Percentiles rank a stretch among this genome's conserved stretches.
Conservation (phyloP, 1,140 invertebrate species). For the Anthonomus grandis region DNA sequence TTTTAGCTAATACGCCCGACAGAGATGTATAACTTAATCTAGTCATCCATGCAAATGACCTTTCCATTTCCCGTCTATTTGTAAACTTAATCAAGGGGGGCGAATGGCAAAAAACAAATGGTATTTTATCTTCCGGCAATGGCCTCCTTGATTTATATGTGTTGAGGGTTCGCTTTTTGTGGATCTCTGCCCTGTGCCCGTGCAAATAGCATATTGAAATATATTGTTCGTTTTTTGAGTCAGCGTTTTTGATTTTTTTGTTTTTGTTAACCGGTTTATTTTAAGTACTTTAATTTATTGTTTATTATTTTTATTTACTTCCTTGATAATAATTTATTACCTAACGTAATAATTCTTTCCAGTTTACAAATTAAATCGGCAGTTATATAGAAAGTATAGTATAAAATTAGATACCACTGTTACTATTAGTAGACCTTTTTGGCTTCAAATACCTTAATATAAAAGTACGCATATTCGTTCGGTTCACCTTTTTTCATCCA, state of each 20-base stretch:
- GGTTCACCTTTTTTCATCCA: no score
- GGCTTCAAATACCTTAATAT: no score
- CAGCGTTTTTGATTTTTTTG: not conserved
- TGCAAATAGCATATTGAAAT: slow-evolving; percentile 2
- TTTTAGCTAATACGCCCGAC: slow-evolving; percentile 16
- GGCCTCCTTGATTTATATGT: slow-evolving; percentile 10
- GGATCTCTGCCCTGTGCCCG: not conserved
- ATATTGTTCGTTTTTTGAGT: not conserved
- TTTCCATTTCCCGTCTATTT: slow-evolving; percentile 28
- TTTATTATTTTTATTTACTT: no score
- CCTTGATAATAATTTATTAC: no score
- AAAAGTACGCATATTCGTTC: no score
- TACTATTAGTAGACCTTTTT: no score
- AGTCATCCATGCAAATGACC: slow-evolving; percentile 30
- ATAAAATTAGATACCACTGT: no score
- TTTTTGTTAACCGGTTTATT: no score
- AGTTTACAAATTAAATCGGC: no score
- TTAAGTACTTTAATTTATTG: no score
- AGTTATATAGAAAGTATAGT: no score
- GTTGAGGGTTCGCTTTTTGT: not conserved
- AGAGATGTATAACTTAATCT: slow-evolving; percentile 24
- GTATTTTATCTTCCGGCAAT: slow-evolving; percentile 9
- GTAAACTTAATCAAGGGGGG: slow-evolving; percentile 23
- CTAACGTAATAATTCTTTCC: no score
- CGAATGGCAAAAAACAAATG: slow-evolving; percentile 13